Evolutionary conservation across 2,888 invertebrate species (phyloP).

Genomic region (Microctonus aethiopoides): DNA sequence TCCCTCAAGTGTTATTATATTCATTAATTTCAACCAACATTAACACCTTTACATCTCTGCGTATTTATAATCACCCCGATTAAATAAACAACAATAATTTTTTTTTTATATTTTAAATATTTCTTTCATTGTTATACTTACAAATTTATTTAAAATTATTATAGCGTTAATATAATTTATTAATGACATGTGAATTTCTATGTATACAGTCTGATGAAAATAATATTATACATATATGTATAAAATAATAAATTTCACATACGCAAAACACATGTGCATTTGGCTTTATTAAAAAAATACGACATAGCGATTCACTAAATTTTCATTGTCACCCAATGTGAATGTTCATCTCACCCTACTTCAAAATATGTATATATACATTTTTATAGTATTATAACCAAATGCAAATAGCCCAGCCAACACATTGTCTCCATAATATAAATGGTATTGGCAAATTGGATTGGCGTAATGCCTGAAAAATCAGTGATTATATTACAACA

Average conservation of each 20-base stretch:
- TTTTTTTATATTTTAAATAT: neutral
- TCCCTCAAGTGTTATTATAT: conserved; percentile 15
- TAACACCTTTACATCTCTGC: neutral
- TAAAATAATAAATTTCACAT: neutral
- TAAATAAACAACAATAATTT: neutral
- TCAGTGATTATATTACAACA: conserved; percentile 13
- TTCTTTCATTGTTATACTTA: too few relatives aligned
- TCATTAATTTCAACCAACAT: neutral
- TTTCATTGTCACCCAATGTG: conserved; percentile 42
- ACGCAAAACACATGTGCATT: conserved; percentile 18
- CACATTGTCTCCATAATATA: conserved; percentile 46
- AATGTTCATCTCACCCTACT: conserved; percentile 2
- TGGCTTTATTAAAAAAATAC: conserved; percentile 48
- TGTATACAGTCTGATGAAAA: neutral
- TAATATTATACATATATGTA: neutral
- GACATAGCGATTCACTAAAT: conserved; percentile 39
- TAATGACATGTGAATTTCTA: neutral
- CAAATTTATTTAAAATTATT: too few relatives aligned
- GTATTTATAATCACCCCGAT: neutral
- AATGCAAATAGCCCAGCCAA: conserved; percentile 37
- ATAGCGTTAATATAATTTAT: neutral
- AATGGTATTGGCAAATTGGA: conserved; percentile 48
- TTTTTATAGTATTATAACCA: conserved; percentile 39
- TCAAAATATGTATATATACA: neutral
- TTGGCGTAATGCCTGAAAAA: conserved; percentile 41